A percentile compares a stretch with the other conserved stretches of the same genome.
These are phyloP conservation scores for Chirona hameri DNA, from an alignment of 2,888 invertebrate species.

Conservation along the genomic window DNA sequence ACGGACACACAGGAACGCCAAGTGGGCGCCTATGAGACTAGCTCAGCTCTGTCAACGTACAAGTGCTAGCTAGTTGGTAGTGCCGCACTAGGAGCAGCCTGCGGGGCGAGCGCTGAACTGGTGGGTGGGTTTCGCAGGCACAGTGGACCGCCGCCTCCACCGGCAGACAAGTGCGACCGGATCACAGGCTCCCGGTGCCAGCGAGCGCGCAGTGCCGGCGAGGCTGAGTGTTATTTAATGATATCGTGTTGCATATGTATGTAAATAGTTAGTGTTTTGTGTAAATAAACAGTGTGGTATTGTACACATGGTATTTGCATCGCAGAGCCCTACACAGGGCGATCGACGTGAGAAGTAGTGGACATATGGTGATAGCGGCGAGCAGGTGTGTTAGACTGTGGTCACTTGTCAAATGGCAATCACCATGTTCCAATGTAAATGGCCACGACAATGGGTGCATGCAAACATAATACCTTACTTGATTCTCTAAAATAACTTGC, in stretches of 20 bases:
- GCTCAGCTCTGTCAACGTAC: neutral
- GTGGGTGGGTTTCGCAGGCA: neutral
- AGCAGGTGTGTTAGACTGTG: too few species aligned
- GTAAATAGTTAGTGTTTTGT: neutral
- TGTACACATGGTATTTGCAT: neutral
- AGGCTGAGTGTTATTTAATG: slow-evolving; percentile 27
- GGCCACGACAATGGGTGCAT: too few species aligned
- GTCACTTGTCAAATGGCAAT: too few species aligned
- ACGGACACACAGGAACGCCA: neutral
- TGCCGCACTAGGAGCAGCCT: neutral
- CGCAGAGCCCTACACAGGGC: too few species aligned
- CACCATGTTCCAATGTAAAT: too few species aligned
- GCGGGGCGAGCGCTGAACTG: neutral
- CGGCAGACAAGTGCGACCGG: neutral
- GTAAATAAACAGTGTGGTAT: slow-evolving; percentile 2
- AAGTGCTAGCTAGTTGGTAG: neutral
- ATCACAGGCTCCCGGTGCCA: neutral
- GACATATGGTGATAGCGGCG: too few species aligned
- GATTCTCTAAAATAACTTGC: too few species aligned
- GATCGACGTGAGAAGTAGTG: too few species aligned
- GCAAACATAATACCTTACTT: too few species aligned
- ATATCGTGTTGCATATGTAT: neutral
- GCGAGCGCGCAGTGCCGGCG: neutral
- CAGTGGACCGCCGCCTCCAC: neutral
- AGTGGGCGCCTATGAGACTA: neutral